A percentile compares a stretch with the other conserved stretches of the same genome.
Conservation (phyloP, 2,797 vertebrate genomes). For the Sebastes ruberrimus region DNA sequence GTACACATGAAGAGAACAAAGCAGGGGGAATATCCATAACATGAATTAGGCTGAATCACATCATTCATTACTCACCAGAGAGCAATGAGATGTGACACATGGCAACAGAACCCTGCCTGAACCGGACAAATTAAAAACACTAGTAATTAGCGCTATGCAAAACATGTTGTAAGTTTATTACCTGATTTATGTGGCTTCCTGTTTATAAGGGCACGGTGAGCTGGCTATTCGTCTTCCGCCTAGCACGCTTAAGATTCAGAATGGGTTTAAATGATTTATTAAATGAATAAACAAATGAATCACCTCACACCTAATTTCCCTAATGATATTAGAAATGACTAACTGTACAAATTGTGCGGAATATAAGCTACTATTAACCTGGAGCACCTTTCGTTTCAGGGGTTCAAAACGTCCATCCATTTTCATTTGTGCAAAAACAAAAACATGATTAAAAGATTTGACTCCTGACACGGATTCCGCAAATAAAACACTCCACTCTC, state of each 20-base stretch:
- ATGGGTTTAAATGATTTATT: constrained; percentile 86
- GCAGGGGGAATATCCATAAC: constrained; percentile 74
- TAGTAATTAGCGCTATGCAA: constrained; percentile 87
- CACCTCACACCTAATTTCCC: constrained; percentile 85
- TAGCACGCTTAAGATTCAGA: constrained; percentile 79
- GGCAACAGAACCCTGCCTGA: constrained; percentile 78
- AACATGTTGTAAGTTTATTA: constrained; percentile 85
- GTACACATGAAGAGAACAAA: constrained; percentile 66
- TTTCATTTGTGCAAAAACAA: constrained; percentile 84
- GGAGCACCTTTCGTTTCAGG: constrained; percentile 77
- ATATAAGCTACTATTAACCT: constrained; percentile 86
- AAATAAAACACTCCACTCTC: constrained; percentile 77
- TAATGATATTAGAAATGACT: constrained; percentile 88
- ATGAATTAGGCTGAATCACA: constrained; percentile 76
- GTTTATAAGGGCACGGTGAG: constrained; percentile 81
- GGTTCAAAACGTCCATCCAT: constrained; percentile 81
- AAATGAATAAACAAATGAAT: constrained; percentile 87
- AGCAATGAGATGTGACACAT: constrained; percentile 80
- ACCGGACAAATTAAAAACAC: constrained; percentile 86
- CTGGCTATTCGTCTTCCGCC: constrained; percentile 80
- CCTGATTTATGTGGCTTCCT: constrained; percentile 85
- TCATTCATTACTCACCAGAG: constrained; percentile 82
- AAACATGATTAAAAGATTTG: constrained; percentile 83
- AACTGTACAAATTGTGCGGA: constrained; percentile 84
- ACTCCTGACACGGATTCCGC: constrained; percentile 81